A percentile compares a stretch with the other conserved stretches of the same genome.
These are phyloP conservation scores for Clivina fossor DNA, from an alignment of 2,888 invertebrate genomes.

Conservation along the genomic window DNA sequence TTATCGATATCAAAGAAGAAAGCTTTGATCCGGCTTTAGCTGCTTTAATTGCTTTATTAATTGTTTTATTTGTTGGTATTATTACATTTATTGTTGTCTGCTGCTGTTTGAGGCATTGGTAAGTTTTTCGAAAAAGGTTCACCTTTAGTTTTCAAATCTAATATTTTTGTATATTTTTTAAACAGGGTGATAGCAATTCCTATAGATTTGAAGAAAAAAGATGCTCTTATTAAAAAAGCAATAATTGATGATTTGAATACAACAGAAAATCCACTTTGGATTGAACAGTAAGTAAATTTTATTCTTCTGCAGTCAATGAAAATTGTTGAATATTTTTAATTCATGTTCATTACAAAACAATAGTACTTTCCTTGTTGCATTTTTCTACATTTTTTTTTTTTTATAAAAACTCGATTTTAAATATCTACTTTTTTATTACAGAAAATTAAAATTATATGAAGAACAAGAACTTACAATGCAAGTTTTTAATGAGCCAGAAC, in stretches of 20 bases:
- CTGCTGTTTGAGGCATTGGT: constrained; percentile 86
- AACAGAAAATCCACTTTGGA: constrained; percentile 90
- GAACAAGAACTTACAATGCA: constrained; percentile 94
- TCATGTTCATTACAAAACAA: too few relatives aligned
- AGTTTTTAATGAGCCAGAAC: constrained; percentile 79
- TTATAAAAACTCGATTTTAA: too few relatives aligned
- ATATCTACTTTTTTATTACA: constrained; percentile 51
- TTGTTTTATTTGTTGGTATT: constrained; percentile 82
- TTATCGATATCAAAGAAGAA: constrained; percentile 67
- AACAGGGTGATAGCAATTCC: constrained; percentile 79
- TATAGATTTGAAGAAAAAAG: constrained; percentile 79
- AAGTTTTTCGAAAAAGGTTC: too few relatives aligned
- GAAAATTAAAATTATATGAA: constrained; percentile 84
- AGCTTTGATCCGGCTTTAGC: constrained; percentile 85
- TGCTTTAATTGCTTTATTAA: constrained; percentile 80
- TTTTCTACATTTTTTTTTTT: too few relatives aligned
- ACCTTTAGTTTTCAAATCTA: neutral
- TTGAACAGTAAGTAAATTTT: constrained; percentile 73
- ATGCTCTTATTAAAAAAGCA: constrained; percentile 79
- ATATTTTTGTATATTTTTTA: neutral
- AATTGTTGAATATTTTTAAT: neutral
- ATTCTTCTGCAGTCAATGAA: too few relatives aligned
- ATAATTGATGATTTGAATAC: constrained; percentile 85
- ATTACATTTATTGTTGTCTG: constrained; percentile 85
- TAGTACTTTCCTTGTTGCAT: too few relatives aligned